Base-by-base conservation (phyloP, 2,797 vertebrate genomes). In the Thaleichthys pacificus region DNA sequence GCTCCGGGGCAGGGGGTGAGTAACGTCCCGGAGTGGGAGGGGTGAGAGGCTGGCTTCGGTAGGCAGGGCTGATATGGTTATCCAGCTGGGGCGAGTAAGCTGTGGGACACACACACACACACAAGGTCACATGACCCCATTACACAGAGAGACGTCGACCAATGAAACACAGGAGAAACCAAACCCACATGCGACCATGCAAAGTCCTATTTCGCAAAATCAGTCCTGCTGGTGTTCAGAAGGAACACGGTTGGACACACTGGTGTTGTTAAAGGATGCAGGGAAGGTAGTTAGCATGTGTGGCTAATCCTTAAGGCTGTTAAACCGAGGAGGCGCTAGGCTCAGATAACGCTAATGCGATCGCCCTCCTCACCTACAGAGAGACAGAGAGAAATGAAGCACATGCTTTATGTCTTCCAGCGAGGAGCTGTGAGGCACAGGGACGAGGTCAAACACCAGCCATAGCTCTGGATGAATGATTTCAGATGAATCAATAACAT, bases 61-160 rank as follows among this genome's bases (percentile, higher is more conserved):
- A 98, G 63, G 95, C 88, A 24, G 95, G 91, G 76, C 91, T 94
- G 85, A 98, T 92, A 81, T 98, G 96, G 87, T 98, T 97, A 84
- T 98, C 97, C 72, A 94, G 89, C 77, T 95, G 95, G 30, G 94
- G 95, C 74, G 96, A 94, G 90, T 95, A 94, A 58, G 97, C 97
- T 99, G 89, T 15, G 89, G 84, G 73, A 65, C 26, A 57, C n/a
- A n/a, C 32, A 78, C 9, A 78, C 57, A 73, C 4, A 63, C 17
- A 60, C 2, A 60, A 8, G 56, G 30, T 32, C 24, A 69, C 14
- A 69, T 82, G 3, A 81, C 42, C 71, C 0, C 1, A 35, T n/a
- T n/a, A 11, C 38, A 42, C 8, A 42, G 8, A 12, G 38, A 3
- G 38, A 2, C 8, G 8, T 7, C 8, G 38, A 42, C 38, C 38